Evolutionary conservation across 2,113 vertebrate species (phyloP).

Genomic region (Mastomys coucha): DNA sequence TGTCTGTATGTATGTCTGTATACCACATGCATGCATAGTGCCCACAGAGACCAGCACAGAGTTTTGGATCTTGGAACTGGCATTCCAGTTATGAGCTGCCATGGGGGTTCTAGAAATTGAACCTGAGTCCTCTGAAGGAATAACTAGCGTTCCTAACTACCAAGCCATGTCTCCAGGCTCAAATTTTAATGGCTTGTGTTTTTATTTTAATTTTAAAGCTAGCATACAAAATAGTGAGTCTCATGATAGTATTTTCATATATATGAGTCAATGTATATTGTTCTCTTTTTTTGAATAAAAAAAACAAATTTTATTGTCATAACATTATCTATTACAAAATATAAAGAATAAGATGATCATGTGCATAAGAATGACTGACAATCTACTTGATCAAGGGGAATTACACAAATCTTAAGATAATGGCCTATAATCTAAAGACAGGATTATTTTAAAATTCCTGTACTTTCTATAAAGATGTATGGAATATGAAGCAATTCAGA

Average conservation of each 20-base stretch:
- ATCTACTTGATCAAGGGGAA: not conserved
- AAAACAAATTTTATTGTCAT: not conserved
- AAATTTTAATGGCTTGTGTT: not conserved
- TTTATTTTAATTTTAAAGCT: conserved; percentile 4
- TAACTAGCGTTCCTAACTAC: not conserved
- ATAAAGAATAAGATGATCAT: not conserved
- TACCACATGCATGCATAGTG: not conserved
- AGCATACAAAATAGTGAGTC: not conserved
- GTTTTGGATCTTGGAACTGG: not conserved
- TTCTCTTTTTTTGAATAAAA: not conserved
- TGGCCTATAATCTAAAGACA: too few species aligned
- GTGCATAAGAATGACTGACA: not conserved
- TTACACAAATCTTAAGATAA: not conserved
- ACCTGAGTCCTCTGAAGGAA: not conserved
- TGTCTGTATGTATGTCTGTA: not conserved
- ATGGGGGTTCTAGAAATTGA: not conserved
- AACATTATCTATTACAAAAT: not conserved
- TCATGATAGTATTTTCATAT: not conserved
- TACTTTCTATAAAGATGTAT: too few species aligned
- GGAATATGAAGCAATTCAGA: not conserved
- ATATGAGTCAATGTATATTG: not conserved
- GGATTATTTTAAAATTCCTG: too few species aligned
- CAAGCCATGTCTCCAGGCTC: not conserved
- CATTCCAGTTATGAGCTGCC: not conserved
- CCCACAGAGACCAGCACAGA: not conserved